Percentiles rank a stretch among this genome's conserved stretches.
phyloP scores from a whole-genome alignment of 2,113 vertebrate species.

The Paedocypris sp. region DNA sequence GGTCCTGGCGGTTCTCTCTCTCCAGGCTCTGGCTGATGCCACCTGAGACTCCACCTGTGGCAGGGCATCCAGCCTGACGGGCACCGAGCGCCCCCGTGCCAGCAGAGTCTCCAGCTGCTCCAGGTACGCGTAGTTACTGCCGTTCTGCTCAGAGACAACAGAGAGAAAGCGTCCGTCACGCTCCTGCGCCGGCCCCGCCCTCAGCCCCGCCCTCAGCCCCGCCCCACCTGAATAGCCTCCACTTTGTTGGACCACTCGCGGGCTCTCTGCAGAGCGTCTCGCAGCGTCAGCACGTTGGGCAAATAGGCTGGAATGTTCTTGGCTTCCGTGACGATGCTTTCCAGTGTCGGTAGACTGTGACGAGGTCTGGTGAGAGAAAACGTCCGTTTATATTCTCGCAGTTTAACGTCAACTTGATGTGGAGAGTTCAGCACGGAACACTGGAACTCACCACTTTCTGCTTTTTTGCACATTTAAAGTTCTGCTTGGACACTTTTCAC shows the following conservation, averaged over 20 bases:
- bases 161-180: too few relatives aligned
- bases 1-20: conserved; percentile 86
- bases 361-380: conserved; percentile 65
- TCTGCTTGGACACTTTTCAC: too few relatives aligned
- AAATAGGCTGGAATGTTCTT: conserved; percentile 93
- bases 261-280: conserved; percentile 87
- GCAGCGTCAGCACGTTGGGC: conserved; percentile 84
- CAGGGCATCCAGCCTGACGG: conserved; percentile 79
- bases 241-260: conserved; percentile 92
- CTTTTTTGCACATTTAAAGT: too few relatives aligned
- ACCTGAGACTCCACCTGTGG: conserved; percentile 93
- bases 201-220: background rate
- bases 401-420: too few relatives aligned
- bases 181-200: background rate
- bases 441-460: too few relatives aligned
- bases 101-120: conserved; percentile 89
- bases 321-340: conserved; percentile 86
- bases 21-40: conserved; percentile 84
- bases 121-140: conserved; percentile 82
- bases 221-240: conserved; percentile 84
- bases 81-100: conserved; percentile 85
- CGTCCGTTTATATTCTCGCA: too few relatives aligned
- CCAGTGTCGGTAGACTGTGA: conserved; percentile 82
- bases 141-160: conserved; percentile 72
- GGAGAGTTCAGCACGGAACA: too few relatives aligned